Conservation (phyloP, 2,113 vertebrate genomes). For the Pygoscelis antarcticus region DNA sequence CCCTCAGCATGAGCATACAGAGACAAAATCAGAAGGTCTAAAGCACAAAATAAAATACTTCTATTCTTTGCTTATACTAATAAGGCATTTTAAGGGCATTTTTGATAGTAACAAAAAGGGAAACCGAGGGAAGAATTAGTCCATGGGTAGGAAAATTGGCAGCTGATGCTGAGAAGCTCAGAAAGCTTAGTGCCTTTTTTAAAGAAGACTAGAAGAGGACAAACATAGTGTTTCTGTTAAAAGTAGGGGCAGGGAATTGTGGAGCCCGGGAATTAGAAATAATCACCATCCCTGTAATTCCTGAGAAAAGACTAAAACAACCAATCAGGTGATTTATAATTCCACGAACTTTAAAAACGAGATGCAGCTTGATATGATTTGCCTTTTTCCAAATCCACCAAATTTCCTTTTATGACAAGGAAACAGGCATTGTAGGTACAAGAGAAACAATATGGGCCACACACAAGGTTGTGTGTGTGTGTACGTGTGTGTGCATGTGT, state of each 20-base stretch:
- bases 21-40: neutral
- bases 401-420: neutral
- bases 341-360: neutral
- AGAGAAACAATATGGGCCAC: neutral
- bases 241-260: neutral
- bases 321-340: neutral
- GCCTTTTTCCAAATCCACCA: neutral
- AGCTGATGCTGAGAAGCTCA: neutral
- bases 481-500: accelerated
- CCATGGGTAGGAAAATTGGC: neutral
- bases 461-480: too few relatives aligned
- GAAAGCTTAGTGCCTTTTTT: neutral
- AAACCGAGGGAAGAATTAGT: neutral
- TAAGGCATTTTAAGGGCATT: neutral
- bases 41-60: slow-evolving; percentile 28
- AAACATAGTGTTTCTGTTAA: neutral
- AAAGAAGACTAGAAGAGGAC: neutral
- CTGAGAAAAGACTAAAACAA: neutral
- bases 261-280: neutral
- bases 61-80: slow-evolving; percentile 36
- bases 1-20: neutral
- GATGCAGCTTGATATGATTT: neutral
- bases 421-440: neutral
- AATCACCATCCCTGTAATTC: neutral
- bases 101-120: neutral